Base-by-base conservation (phyloP, 2,888 invertebrate genomes). In the Coecobrya sp. region DNA sequence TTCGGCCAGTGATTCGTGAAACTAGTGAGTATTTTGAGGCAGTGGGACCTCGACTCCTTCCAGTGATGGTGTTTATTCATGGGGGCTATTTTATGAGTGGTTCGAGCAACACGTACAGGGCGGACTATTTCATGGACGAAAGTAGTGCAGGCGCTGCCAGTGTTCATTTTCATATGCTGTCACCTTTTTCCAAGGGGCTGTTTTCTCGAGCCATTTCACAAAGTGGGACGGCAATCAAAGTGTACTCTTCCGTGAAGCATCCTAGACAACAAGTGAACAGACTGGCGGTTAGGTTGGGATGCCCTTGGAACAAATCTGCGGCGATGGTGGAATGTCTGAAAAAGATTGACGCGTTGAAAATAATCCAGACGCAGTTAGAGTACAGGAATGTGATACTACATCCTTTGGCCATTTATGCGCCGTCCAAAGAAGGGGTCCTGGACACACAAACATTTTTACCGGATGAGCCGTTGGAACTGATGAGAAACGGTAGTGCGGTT, bases 361-460 rank as follows among this genome's bases (percentile, higher is more conserved):
- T 94, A 36, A 88, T 93, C 8, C 85, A 92, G 42, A 91, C 92
- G 22, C 93, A 93, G n/a, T n/a, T 85, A 68, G 93, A 94, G 81
- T 89, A 86, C 59, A 86, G 90, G 55, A 93, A 89, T 79, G 91
- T 93, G 0, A 27, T 93, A 1, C 79, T 93, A 13, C 92, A 93
- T 70, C 93, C 94, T 0, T 52, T 94, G 22, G 91, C 93, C 25
- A 93, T 94, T 30, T 94, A 92, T 59, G 94, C 91, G 10, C 94
- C 94, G 4, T 92, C 94, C 22, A 85, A 94, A 27, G 94, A 94
- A 86, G 81, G 62, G 11, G 87, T 86, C 0, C 3, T 59, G 16
- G 93, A 93, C 27, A 86, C 62, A 11, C 81, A 85, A 22, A 93
- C 93, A 30, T 94, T 94, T 87, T 89, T 94, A 11, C 22, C 92